phyloP scores from a whole-genome alignment of 2,113 vertebrate species.

The Microtus pennsylvanicus region DNA sequence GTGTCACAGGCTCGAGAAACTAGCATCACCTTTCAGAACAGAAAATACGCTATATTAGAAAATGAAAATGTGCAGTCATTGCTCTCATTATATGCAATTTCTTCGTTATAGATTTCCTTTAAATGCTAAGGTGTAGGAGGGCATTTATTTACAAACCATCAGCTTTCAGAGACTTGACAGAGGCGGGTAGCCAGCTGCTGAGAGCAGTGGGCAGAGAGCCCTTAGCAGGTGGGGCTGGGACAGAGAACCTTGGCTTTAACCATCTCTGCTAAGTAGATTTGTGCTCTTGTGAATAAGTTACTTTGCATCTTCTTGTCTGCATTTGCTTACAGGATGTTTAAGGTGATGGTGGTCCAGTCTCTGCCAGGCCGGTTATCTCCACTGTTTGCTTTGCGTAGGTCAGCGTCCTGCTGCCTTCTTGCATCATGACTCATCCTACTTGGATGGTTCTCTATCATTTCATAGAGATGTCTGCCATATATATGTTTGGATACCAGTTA shows the following conservation, averaged over 20 bases:
- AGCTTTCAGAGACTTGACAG: constrained; percentile 7
- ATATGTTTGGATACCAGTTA: not conserved
- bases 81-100: constrained; percentile 11
- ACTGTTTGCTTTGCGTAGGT: not conserved
- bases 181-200: not conserved
- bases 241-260: not conserved
- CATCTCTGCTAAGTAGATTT: not conserved
- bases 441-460: not conserved
- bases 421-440: not conserved
- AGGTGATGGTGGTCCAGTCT: not conserved
- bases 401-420: not conserved
- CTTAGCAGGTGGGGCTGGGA: rapidly evolving
- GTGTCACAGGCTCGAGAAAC: constrained; percentile 10
- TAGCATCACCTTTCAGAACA: not conserved
- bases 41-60: not conserved
- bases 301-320: not conserved
- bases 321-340: not conserved
- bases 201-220: not conserved
- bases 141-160: constrained; percentile 29
- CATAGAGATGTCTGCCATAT: not conserved
- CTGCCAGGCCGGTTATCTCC: not conserved
- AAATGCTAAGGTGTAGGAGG: not conserved
- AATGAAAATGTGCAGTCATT: not conserved
- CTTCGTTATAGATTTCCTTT: constrained; percentile 53
- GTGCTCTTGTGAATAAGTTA: not conserved